A percentile compares a stretch with the other conserved stretches of the same genome.
Evolutionary conservation across 1,140 invertebrate species (phyloP).

Genomic region (Protaetia brevitarsis): DNA sequence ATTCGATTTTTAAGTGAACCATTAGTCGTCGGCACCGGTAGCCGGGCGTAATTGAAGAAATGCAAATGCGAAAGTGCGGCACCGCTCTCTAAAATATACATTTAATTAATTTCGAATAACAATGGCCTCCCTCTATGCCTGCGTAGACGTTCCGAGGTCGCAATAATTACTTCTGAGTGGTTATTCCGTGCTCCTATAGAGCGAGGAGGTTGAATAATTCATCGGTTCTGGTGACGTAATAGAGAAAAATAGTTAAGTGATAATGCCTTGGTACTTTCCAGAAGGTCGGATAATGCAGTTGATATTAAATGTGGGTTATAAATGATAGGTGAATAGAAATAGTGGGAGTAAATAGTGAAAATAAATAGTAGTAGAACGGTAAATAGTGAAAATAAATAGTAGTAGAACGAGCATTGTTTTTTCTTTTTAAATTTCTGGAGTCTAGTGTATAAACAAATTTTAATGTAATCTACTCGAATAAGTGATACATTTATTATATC

Average conservation of each 20-base stretch:
- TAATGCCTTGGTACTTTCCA: not conserved
- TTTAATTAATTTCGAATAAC: constrained; percentile 17
- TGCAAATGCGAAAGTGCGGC: constrained; percentile 14
- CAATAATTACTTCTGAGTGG: constrained; percentile 14
- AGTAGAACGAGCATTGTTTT: too few relatives aligned
- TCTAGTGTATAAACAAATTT: too few relatives aligned
- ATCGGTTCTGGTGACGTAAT: not conserved
- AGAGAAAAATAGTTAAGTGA: not conserved
- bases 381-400: too few relatives aligned
- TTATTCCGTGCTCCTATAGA: not conserved
- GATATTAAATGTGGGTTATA: too few relatives aligned
- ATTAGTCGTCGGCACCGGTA: not conserved
- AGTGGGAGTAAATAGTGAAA: too few relatives aligned
- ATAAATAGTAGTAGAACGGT: too few relatives aligned
- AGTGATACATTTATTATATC: too few relatives aligned
- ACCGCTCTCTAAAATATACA: constrained; percentile 18
- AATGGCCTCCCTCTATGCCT: not conserved
- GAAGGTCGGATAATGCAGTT: too few relatives aligned
- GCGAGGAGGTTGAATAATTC: not conserved
- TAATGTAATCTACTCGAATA: too few relatives aligned
- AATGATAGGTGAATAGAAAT: too few relatives aligned
- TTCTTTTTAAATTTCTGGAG: too few relatives aligned
- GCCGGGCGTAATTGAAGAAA: not conserved
- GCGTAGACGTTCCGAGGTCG: not conserved
- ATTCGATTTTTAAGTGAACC: constrained; percentile 1